Base-by-base conservation (phyloP, 2,888 invertebrate genomes). In the Andrena haemorrhoa region DNA sequence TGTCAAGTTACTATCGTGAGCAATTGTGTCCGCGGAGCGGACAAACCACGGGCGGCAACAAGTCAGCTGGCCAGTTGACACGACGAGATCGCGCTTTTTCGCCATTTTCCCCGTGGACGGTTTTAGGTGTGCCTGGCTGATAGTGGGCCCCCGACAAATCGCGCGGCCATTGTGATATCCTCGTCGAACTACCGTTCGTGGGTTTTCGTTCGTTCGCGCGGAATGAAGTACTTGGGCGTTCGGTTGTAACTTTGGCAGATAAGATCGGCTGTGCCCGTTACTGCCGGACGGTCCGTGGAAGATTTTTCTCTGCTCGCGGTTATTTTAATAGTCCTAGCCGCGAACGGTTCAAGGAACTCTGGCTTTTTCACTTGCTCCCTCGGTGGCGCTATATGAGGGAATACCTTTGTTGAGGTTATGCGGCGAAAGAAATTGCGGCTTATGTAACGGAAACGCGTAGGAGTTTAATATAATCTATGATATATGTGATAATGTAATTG, bases 141-240 rank as follows among this genome's bases (percentile, higher is more conserved):
- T 85, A 81, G 75, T 68, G 33, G 35, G 8, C n/a, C n/a, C 16
- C 56, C 70, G 84, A 88, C 86, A 87, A 83, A 86, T 87, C 80
- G 80, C 35, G 26, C 23, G 65, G 49, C 61, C 35, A 76, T 86
- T 83, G 75, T 70, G 73, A 75, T 75, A 81, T 82, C 75, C 70
- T 75, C 68, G 73, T 76, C 69, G 70, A 79, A 83, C 83, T 76
- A 83, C 79, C 72, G 79, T 79, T 83, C 75, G 83, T 75, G 65
- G 82, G 82, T 68, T 82, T 82, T 66, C 74, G 41, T 82, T 60
- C 71, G 65, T 71, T 70, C 66, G 82, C 75, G 51, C 71, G 61
- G 75, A 73, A 82, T 75, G 83, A 33, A 68, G 61, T 76, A 82
- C 64, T 68, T 73, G 81, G 73, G 53, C 64, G 75, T 74, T 74